Conservation (phyloP, 2,797 vertebrate species). For the Cyclura pinguis region DNA sequence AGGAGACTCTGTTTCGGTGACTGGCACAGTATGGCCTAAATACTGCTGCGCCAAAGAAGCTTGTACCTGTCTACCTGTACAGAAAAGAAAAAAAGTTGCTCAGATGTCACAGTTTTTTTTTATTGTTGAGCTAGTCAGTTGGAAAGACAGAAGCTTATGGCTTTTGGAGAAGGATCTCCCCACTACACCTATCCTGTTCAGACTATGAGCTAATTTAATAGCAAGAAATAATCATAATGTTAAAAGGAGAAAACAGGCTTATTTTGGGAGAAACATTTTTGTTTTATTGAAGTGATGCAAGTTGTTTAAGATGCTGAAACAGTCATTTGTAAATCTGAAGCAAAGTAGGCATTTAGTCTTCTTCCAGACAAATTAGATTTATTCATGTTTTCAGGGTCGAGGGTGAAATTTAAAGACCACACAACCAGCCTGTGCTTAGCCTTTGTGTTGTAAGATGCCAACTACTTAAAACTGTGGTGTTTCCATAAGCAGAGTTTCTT, state of each 20-base stretch:
- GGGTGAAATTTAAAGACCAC: conserved; percentile 64
- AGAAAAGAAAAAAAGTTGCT: not conserved
- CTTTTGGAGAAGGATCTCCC: not conserved
- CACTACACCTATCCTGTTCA: not conserved
- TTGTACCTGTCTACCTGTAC: not conserved
- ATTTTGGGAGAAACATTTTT: conserved; percentile 46
- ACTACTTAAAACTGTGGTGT: conserved; percentile 69
- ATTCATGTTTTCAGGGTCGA: conserved; percentile 59
- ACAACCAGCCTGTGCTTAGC: conserved; percentile 62
- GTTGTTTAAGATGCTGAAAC: conserved; percentile 38
- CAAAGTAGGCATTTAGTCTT: conserved; percentile 33
- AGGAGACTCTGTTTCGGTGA: not conserved
- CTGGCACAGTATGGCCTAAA: not conserved
- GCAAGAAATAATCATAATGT: conserved; percentile 4
- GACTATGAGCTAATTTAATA: not conserved
- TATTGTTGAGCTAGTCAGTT: not conserved
- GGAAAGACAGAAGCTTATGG: not conserved
- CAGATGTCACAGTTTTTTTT: not conserved
- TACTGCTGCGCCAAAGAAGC: not conserved
- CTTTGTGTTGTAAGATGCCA: conserved; percentile 73
- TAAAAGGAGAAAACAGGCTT: not conserved
- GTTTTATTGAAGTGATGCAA: not conserved
- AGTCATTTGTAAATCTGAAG: conserved; percentile 54
- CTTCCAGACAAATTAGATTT: conserved; percentile 42
- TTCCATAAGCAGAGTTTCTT: conserved; percentile 78